Evolutionary conservation across 2,797 vertebrate genomes (phyloP).

Genomic region (Mormyrops boulengeri): DNA sequence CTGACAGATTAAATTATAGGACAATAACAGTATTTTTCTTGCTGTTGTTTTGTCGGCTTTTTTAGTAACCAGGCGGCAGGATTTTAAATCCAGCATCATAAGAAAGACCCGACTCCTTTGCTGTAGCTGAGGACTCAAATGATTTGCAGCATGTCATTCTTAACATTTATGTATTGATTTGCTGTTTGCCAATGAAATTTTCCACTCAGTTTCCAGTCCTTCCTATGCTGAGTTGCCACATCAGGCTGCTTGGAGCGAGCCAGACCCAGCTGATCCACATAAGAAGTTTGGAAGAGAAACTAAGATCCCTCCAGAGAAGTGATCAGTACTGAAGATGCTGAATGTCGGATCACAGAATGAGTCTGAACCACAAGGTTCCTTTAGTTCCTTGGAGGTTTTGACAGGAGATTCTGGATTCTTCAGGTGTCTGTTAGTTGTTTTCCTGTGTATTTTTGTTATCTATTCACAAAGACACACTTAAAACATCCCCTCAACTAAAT

Average conservation of each 20-base stretch:
- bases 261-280: neutral
- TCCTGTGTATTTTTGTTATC: neutral
- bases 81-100: neutral
- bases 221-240: neutral
- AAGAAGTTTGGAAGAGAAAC: neutral
- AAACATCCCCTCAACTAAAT: neutral
- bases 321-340: neutral
- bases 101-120: neutral
- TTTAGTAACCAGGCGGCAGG: neutral
- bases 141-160: neutral
- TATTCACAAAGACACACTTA: neutral
- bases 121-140: neutral
- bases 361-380: neutral
- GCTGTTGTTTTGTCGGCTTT: neutral
- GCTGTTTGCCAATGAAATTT: neutral
- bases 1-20: neutral
- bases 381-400: neutral
- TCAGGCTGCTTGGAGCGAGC: neutral
- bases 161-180: neutral
- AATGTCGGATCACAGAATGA: neutral
- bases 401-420: neutral
- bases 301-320: neutral
- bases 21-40: neutral
- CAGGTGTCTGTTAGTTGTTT: neutral
- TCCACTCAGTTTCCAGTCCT: neutral